Percentiles rank a stretch among this genome's conserved stretches.
These are phyloP conservation scores for Ormyrus labotus DNA, from an alignment of 2,888 invertebrate genomes.

Conservation along the genomic window DNA sequence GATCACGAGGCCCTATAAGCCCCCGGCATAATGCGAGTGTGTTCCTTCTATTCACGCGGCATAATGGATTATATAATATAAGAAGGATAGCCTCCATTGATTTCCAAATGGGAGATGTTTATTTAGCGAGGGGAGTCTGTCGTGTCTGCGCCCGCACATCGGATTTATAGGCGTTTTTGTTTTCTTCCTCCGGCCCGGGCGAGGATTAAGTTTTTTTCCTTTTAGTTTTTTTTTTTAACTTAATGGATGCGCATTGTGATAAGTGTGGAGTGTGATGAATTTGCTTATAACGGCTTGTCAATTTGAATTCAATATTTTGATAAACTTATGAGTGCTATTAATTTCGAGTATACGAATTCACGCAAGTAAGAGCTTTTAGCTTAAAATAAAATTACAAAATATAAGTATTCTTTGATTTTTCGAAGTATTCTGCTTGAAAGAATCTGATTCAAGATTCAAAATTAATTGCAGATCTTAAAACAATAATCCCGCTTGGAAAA, in stretches of 20 bases:
- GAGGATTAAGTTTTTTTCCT: slow-evolving; percentile 46
- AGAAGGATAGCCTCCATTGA: slow-evolving; percentile 53
- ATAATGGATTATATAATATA: slow-evolving; percentile 57
- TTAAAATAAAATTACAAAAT: too few relatives aligned
- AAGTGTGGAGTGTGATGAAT: slow-evolving; percentile 49
- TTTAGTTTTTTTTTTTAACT: slow-evolving; percentile 35
- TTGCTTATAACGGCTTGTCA: slow-evolving; percentile 46
- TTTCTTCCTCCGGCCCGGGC: slow-evolving; percentile 38
- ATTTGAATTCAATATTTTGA: slow-evolving; percentile 12
- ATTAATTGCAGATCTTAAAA: too few relatives aligned
- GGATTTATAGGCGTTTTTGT: slow-evolving; percentile 48
- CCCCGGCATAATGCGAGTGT: slow-evolving; percentile 49
- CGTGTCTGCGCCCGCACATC: neutral
- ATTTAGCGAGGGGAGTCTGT: slow-evolving; percentile 50
- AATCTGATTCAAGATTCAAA: too few relatives aligned
- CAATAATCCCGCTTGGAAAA: too few relatives aligned
- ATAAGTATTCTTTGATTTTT: too few relatives aligned
- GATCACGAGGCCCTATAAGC: slow-evolving; percentile 50
- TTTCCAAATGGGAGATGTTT: slow-evolving; percentile 55
- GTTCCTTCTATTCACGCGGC: slow-evolving; percentile 48
- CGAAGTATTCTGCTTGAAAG: too few relatives aligned
- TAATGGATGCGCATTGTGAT: slow-evolving; percentile 52
- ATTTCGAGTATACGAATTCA: too few relatives aligned
- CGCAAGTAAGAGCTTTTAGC: too few relatives aligned
- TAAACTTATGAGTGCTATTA: too few relatives aligned